Conservation (phyloP, 1,140 invertebrate species). For the Drosophila eugracilis region DNA sequence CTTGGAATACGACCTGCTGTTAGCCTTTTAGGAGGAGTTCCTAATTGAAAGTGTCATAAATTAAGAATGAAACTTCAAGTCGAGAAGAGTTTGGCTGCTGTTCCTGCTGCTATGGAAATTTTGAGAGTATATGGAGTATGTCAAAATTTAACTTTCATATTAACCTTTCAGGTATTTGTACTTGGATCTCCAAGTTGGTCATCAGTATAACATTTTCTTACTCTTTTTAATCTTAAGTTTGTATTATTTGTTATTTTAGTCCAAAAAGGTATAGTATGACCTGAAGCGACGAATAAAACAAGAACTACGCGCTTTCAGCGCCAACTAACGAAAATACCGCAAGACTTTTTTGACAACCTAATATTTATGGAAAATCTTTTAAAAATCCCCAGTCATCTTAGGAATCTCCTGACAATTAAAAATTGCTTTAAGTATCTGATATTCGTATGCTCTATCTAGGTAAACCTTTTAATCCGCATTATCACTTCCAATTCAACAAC, state of each 20-base stretch:
- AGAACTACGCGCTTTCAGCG: too few species aligned
- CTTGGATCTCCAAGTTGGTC: not conserved
- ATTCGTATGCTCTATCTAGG: not conserved
- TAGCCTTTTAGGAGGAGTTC: conserved; percentile 45
- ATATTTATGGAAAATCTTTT: not conserved
- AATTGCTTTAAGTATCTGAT: not conserved
- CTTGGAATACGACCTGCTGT: conserved; percentile 49
- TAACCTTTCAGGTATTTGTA: not conserved
- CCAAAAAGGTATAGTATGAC: too few species aligned
- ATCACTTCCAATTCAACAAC: conserved; percentile 27
- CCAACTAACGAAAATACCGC: too few species aligned
- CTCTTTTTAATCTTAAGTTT: too few species aligned
- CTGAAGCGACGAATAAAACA: too few species aligned
- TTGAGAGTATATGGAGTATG: not conserved
- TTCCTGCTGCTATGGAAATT: conserved; percentile 48
- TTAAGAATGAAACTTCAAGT: conserved; percentile 44
- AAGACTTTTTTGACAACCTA: not conserved
- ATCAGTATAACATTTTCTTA: not conserved
- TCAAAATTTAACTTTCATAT: not conserved
- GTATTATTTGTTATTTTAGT: too few species aligned
- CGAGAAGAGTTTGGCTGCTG: conserved; percentile 55
- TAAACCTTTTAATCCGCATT: conserved; percentile 1
- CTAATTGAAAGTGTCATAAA: conserved; percentile 67
- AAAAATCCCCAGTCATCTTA: not conserved
- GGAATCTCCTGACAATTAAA: not conserved